phyloP scores from a whole-genome alignment of 1,140 invertebrate genomes.

The Parasteatoda tepidariorum region DNA sequence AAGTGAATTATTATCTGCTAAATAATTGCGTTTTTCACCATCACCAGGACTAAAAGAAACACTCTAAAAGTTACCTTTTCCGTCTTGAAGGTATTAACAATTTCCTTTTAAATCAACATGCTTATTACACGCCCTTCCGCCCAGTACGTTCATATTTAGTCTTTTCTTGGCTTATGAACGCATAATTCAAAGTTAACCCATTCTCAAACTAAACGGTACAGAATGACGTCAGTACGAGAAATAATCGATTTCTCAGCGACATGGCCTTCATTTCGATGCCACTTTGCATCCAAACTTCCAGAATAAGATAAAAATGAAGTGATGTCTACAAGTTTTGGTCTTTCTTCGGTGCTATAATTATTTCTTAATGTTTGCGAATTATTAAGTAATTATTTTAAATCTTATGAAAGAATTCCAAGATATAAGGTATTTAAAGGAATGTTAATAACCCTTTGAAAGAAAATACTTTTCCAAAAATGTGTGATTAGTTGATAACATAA shows the following conservation, averaged over 20 bases:
- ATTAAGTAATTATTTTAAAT: no score
- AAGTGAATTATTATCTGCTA: neutral
- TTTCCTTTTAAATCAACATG: neutral
- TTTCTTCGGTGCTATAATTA: neutral
- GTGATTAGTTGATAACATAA: no score
- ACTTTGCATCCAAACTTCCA: conserved; percentile 5
- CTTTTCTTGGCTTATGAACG: conserved; percentile 12
- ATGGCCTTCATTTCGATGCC: neutral
- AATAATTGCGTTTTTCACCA: neutral
- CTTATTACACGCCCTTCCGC: neutral
- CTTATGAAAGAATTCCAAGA: no score
- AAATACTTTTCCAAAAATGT: no score
- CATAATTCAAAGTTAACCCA: neutral
- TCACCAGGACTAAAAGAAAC: neutral
- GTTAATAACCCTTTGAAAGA: no score
- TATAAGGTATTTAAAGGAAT: no score
- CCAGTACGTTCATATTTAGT: neutral
- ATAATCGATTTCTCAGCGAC: conserved; percentile 16
- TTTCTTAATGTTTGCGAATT: neutral
- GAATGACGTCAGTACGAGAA: conserved; percentile 6
- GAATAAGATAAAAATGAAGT: conserved; percentile 1
- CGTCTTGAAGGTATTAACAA: neutral
- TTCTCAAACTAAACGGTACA: neutral
- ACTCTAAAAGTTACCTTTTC: neutral
- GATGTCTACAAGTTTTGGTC: neutral